Evolutionary conservation across 2,113 vertebrate genomes (phyloP).

Genomic region (Thryonomys swinderianus): DNA sequence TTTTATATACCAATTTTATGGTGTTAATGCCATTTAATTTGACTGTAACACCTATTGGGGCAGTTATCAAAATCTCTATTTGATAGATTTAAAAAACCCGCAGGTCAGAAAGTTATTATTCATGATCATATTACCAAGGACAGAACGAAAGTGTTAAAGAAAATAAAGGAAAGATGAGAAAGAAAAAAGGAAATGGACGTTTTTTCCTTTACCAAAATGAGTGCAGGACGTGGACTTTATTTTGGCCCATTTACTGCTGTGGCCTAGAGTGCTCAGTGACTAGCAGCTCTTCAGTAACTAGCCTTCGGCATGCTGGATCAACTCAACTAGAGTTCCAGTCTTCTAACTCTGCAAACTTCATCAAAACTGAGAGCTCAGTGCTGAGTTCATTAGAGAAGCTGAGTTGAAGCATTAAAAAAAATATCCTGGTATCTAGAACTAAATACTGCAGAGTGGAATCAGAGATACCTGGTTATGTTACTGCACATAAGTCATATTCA

Average conservation of each 20-base stretch:
- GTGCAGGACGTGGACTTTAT: too few relatives aligned
- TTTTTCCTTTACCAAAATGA: neutral
- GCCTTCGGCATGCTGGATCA: fast-evolving
- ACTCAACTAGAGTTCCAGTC: too few relatives aligned
- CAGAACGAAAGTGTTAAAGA: neutral
- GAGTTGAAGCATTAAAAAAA: neutral
- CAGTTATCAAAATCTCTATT: neutral
- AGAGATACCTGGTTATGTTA: neutral
- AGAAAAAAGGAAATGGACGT: too few relatives aligned
- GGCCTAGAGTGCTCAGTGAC: neutral
- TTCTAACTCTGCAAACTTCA: too few relatives aligned
- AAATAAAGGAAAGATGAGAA: neutral
- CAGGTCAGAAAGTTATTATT: neutral
- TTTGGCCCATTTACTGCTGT: neutral
- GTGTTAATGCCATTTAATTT: neutral
- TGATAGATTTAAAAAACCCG: neutral
- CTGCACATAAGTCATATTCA: neutral
- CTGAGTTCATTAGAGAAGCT: neutral
- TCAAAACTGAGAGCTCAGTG: fast-evolving
- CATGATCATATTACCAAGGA: neutral
- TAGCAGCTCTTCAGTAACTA: neutral
- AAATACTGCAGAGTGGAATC: neutral
- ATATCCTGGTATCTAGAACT: neutral
- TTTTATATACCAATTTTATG: neutral
- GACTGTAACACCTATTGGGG: neutral